A percentile compares a stretch with the other conserved stretches of the same genome.
Evolutionary conservation across 2,888 invertebrate species (phyloP).

Genomic region (Apamea anceps): DNA sequence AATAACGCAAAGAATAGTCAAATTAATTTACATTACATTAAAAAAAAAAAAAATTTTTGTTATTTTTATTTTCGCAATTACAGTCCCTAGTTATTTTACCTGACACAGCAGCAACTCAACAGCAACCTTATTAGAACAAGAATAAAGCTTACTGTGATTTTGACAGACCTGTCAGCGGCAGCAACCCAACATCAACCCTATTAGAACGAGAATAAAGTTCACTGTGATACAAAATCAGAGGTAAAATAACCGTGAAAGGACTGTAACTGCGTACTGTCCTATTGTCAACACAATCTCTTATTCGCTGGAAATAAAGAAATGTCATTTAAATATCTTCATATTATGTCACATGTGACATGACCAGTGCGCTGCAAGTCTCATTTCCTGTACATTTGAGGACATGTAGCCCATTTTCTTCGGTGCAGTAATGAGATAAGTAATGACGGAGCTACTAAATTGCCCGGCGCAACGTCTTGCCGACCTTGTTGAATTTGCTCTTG

Average conservation of each 20-base stretch:
- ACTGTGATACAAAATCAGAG: not conserved
- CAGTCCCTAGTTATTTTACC: too few species aligned
- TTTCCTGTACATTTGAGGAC: slow-evolving; percentile 15
- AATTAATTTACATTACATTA: too few species aligned
- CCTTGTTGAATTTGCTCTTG: slow-evolving; percentile 29
- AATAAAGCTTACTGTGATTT: not conserved
- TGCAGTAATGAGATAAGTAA: slow-evolving; percentile 46
- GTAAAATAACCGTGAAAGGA: not conserved
- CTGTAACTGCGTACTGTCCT: not conserved
- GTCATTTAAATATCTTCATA: not conserved
- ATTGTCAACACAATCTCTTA: not conserved
- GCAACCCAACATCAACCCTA: not conserved
- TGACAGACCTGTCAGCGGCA: not conserved
- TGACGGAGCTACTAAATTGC: slow-evolving; percentile 29
- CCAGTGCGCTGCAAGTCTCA: not conserved
- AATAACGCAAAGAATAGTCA: too few species aligned
- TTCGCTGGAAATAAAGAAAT: not conserved
- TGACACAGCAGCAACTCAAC: not conserved
- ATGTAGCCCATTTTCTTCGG: slow-evolving; percentile 10
- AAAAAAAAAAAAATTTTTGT: too few species aligned
- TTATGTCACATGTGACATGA: not conserved
- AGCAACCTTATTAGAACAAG: not conserved
- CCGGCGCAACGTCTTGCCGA: not conserved
- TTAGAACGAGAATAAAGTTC: not conserved
- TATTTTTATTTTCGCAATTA: too few species aligned